A percentile compares a stretch with the other conserved stretches of the same genome.
Conservation (phyloP, 2,797 vertebrate species). For the Numenius phaeopus region DNA sequence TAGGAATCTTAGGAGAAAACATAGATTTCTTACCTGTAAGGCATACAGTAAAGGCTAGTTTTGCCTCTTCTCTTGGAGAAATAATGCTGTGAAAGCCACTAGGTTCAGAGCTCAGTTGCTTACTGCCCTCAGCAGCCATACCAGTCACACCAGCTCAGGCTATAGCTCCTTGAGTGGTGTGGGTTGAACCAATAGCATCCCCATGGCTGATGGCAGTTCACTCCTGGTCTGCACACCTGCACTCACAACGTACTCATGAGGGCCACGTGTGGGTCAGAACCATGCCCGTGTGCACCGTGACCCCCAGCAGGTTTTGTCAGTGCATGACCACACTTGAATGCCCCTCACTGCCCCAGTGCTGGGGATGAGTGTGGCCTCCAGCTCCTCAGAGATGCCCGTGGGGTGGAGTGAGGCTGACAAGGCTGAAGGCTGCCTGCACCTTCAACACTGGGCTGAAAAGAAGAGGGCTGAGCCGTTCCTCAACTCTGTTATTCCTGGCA, state of each 20-base stretch:
- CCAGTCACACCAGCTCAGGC: background rate
- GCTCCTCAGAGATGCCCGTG: accelerated
- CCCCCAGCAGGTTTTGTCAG: background rate
- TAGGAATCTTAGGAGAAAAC: background rate
- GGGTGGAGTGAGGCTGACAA: background rate
- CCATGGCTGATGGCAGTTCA: accelerated
- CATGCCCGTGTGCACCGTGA: accelerated
- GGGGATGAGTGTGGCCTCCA: background rate
- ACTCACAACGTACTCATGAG: accelerated
- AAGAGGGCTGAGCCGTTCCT: background rate
- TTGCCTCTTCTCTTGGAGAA: background rate
- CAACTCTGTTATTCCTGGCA: background rate
- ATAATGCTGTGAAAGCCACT: background rate
- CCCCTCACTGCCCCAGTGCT: accelerated
- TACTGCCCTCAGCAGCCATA: background rate
- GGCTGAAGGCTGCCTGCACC: background rate
- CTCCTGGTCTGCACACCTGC: background rate
- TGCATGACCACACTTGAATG: accelerated
- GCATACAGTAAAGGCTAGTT: background rate
- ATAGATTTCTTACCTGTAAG: background rate
- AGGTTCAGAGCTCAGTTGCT: background rate
- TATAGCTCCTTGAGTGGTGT: accelerated
- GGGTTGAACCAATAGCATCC: background rate
- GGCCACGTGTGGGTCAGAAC: background rate
- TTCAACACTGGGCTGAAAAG: background rate